Percentiles rank a stretch among this genome's conserved stretches.
phyloP scores from a whole-genome alignment of 2,797 vertebrate species.

The Halcyon smyrnensis region DNA sequence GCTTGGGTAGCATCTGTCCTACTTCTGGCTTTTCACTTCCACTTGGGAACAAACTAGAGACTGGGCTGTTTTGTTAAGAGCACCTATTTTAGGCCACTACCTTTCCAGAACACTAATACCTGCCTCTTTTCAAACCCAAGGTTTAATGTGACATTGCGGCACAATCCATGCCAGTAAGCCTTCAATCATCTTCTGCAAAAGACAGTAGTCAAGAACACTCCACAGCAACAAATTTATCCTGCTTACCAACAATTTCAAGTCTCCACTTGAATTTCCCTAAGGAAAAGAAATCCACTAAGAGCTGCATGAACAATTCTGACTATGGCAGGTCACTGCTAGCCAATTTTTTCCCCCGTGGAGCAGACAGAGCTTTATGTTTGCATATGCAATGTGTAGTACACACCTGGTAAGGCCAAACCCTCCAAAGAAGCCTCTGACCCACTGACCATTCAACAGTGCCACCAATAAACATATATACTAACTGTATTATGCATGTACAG shows the following conservation, averaged over 20 bases:
- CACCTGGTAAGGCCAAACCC: neutral
- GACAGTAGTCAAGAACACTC: neutral
- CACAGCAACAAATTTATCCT: neutral
- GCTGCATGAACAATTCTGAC: neutral
- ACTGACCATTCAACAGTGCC: neutral
- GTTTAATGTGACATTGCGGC: neutral
- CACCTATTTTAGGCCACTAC: neutral
- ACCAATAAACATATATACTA: neutral
- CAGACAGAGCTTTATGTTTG: neutral
- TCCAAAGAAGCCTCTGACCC: neutral
- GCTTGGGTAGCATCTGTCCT: neutral
- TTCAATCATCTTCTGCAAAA: neutral
- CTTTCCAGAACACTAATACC: neutral
- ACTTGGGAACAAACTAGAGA: neutral
- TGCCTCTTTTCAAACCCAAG: neutral
- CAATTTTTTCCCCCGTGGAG: neutral
- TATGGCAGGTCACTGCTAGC: constrained; percentile 25
- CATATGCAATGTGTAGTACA: neutral
- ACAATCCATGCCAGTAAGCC: neutral
- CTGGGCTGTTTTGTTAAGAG: neutral
- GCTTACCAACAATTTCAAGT: constrained; percentile 33
- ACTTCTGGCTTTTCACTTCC: neutral
- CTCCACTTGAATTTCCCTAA: constrained; percentile 26
- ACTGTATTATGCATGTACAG: too few relatives aligned
- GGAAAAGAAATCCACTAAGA: constrained; percentile 8